phyloP scores from a whole-genome alignment of 2,888 invertebrate genomes.

The Drosophila affinis region DNA sequence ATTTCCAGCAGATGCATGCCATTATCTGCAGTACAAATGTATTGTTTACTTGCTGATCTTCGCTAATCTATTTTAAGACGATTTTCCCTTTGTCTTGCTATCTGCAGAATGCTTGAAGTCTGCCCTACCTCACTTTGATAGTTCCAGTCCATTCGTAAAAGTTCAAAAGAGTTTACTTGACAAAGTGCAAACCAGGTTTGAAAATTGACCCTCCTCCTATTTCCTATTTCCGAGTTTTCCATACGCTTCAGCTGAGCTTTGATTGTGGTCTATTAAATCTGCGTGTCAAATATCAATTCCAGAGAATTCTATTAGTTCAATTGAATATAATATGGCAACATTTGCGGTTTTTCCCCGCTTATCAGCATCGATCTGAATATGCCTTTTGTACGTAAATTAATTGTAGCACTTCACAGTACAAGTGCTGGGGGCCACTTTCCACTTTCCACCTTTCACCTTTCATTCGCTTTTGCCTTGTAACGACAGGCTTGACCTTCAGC shows the following conservation, averaged over 20 bases:
- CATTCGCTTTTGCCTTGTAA: slow-evolving; percentile 44
- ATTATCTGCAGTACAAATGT: too few relatives aligned
- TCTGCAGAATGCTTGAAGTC: neutral
- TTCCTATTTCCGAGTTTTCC: too few relatives aligned
- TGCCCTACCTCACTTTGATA: too few relatives aligned
- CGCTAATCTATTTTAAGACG: too few relatives aligned
- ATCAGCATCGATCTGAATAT: neutral
- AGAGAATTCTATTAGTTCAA: too few relatives aligned
- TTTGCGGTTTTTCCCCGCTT: too few relatives aligned
- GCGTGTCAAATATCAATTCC: too few relatives aligned
- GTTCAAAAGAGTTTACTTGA: neutral
- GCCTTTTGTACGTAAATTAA: neutral
- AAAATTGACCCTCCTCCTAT: too few relatives aligned
- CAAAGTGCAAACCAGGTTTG: neutral
- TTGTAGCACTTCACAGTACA: slow-evolving; percentile 6
- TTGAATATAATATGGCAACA: too few relatives aligned
- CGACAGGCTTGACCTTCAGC: slow-evolving; percentile 43
- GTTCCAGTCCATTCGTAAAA: neutral
- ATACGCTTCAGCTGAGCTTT: too few relatives aligned
- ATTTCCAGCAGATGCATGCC: neutral
- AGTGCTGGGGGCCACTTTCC: neutral
- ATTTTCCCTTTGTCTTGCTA: neutral
- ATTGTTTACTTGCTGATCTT: neutral
- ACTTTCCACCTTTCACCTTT: slow-evolving; percentile 26
- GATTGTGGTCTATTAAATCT: too few relatives aligned